phyloP scores from a whole-genome alignment of 2,113 vertebrate species.

The Ciconia boyciana region DNA sequence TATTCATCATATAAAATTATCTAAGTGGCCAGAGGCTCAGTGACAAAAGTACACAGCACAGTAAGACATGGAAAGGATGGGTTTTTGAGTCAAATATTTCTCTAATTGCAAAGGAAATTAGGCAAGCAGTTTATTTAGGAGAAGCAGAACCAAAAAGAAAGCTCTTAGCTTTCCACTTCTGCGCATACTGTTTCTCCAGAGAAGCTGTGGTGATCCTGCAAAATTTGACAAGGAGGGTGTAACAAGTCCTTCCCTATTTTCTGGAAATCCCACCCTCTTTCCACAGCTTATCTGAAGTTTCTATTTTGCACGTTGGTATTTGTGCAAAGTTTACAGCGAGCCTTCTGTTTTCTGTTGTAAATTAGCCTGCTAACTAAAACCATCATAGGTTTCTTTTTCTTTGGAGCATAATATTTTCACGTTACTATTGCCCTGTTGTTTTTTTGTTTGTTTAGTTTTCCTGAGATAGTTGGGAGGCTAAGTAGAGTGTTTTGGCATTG shows the following conservation, averaged over 20 bases:
- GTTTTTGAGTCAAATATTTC: slow-evolving; percentile 59
- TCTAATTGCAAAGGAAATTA: slow-evolving; percentile 78
- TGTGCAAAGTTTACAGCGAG: background rate
- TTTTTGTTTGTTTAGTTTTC: background rate
- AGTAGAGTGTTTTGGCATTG: background rate
- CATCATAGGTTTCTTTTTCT: background rate
- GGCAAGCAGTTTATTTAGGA: slow-evolving; percentile 77
- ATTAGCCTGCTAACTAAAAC: background rate
- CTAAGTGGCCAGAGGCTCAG: background rate
- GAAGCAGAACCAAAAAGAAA: slow-evolving; percentile 82
- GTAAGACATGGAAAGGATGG: slow-evolving; percentile 55
- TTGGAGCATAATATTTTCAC: background rate
- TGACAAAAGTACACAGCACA: background rate
- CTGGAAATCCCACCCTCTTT: slow-evolving; percentile 72
- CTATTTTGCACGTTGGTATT: slow-evolving; percentile 45
- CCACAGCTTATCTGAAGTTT: slow-evolving; percentile 54
- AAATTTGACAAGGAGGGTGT: slow-evolving; percentile 60
- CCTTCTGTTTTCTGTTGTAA: background rate
- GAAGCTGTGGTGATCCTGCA: slow-evolving; percentile 71
- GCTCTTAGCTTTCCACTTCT: slow-evolving; percentile 54
- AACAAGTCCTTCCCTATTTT: slow-evolving; percentile 76
- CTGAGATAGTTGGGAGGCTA: background rate
- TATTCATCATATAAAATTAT: background rate
- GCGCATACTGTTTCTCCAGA: slow-evolving; percentile 8
- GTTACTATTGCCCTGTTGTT: background rate